phyloP scores from a whole-genome alignment of 2,888 invertebrate species.

The Augiades crinisus region DNA sequence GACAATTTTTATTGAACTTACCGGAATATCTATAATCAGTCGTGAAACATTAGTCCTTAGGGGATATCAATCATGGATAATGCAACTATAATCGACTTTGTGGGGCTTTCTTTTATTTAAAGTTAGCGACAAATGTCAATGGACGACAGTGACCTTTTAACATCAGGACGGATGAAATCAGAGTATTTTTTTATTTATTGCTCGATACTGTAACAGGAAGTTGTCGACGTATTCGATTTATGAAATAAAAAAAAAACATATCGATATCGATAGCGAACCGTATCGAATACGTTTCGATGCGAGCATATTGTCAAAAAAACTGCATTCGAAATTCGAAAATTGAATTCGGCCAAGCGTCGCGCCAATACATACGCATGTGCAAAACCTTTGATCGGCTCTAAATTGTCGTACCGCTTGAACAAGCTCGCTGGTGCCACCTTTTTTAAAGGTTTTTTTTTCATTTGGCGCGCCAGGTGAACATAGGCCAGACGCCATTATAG shows the following conservation, averaged over 20 bases:
- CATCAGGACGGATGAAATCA: too few species aligned
- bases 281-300: slow-evolving; percentile 16
- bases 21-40: too few species aligned
- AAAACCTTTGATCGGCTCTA: slow-evolving; percentile 11
- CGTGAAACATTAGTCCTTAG: too few species aligned
- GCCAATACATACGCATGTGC: slow-evolving; percentile 15
- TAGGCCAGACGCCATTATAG: too few species aligned
- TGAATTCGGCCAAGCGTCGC: slow-evolving; percentile 20
- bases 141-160: too few species aligned
- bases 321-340: slow-evolving; percentile 22
- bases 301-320: slow-evolving; percentile 22
- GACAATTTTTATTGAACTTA: too few species aligned
- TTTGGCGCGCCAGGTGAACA: too few species aligned
- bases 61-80: too few species aligned
- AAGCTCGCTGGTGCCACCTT: background rate
- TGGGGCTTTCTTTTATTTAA: too few species aligned
- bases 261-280: slow-evolving; percentile 10
- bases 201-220: background rate
- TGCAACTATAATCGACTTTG: too few species aligned
- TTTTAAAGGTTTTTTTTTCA: too few species aligned
- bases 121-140: too few species aligned
- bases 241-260: slow-evolving; percentile 12
- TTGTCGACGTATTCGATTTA: slow-evolving; percentile 11
- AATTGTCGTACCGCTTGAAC: slow-evolving; percentile 3
- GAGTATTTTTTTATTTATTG: background rate